Conservation (phyloP, 2,113 vertebrate species). For the Forbesichthys agassizii region DNA sequence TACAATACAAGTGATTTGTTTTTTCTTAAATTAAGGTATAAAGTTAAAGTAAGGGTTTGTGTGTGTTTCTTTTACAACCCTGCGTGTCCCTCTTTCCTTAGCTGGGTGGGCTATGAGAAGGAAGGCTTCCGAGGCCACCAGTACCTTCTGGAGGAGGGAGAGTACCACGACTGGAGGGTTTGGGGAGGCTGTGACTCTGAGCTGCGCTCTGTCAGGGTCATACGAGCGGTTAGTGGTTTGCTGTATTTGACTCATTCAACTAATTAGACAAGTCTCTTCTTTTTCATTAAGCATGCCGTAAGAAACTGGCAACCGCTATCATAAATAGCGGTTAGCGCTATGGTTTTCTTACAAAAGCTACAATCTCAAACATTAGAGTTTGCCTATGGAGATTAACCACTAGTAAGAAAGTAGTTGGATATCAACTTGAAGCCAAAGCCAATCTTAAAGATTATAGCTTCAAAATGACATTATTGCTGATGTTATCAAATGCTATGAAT, state of each 20-base stretch:
- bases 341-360: neutral
- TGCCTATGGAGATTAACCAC: too few species aligned
- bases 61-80: neutral
- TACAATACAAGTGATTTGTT: too few species aligned
- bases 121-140: slow-evolving; percentile 92
- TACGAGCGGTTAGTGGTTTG: slow-evolving; percentile 83
- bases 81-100: slow-evolving; percentile 43
- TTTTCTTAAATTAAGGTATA: too few species aligned
- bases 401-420: too few species aligned
- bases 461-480: neutral
- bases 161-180: slow-evolving; percentile 89
- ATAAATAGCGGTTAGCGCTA: too few species aligned
- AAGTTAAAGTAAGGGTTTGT: neutral
- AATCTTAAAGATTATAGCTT: too few species aligned
- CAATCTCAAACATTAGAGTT: too few species aligned
- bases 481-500: neutral
- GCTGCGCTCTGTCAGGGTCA: slow-evolving; percentile 85
- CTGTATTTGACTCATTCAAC: neutral
- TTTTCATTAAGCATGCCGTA: neutral
- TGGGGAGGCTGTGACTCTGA: slow-evolving; percentile 86
- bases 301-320: neutral
- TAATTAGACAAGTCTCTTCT: neutral
- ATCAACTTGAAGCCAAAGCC: too few species aligned
- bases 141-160: slow-evolving; percentile 95
- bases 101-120: slow-evolving; percentile 96